Base-by-base conservation (phyloP, 2,888 invertebrate genomes). In the Mactromeris polynyma region DNA sequence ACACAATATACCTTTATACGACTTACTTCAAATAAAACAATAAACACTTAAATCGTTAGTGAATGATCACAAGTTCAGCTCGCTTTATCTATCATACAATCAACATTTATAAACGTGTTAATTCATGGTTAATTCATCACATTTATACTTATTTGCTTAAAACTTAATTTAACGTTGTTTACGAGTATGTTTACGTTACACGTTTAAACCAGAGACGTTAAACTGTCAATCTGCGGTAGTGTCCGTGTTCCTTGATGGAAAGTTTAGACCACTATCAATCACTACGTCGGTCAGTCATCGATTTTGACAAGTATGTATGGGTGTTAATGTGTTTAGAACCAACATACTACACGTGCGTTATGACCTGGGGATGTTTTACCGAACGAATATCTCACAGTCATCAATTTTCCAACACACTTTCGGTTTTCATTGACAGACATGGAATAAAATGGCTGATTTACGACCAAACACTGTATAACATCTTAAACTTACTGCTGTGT, bases 241-340 rank as follows among this genome's bases (percentile, higher is more conserved):
- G 31, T 33, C 33, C 73, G 19, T 4, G 1, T 73, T 2, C 17
- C 31, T 73, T 73, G 73, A 36, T 36, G 73, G 73, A 36, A 73
- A 73, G 17, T 33, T 33, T 73, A 7, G 31, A 6, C 73, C 9
- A 21, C 19, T 11, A 73, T 73, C 26, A 73, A 73, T 73, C 73
- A 73, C 33, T 33, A 73, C 36, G 73, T 36, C 73, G 73, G 73
- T 73, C 73, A 73, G 26, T 73, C 73, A 73, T 73, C 36, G 73
- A 73, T 36, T 26, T 64, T 73, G 73, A 73, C 73, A 33, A 14
- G 73, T 26, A 2, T 73, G 19, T 33, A 73, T 14, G 31, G 31
- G 73, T 14, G 33, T 4, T 64, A 64, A 26, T 64, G 26, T 64
- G n/a, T 64, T 64, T 64, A 64, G 9, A 9, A 26, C 58, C 46